Percentiles rank a stretch among this genome's conserved stretches.
phyloP scores from a whole-genome alignment of 2,113 vertebrate species.

The Ailuropoda melanoleuca region DNA sequence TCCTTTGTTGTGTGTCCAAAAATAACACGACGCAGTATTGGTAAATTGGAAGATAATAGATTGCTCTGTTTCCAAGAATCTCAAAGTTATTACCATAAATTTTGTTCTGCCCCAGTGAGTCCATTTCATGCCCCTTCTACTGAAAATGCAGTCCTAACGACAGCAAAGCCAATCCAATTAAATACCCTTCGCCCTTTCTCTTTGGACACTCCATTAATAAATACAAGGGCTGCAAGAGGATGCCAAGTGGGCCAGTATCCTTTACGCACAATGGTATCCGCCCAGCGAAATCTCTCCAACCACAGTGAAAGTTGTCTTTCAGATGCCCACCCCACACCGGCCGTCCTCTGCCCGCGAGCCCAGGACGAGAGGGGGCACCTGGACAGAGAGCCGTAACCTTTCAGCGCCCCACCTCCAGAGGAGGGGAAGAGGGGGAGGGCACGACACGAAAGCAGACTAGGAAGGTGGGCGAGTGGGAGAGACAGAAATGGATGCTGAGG shows the following conservation, averaged over 20 bases:
- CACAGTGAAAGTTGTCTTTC: conserved; percentile 21
- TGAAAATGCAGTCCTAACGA: background rate
- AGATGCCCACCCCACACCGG: background rate
- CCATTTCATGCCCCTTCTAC: conserved; percentile 22
- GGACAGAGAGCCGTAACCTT: background rate
- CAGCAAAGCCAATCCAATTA: background rate
- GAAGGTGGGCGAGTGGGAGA: conserved; percentile 69
- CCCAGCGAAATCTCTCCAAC: background rate
- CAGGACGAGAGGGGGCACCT: background rate
- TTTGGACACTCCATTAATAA: conserved; percentile 48
- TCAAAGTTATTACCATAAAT: conserved; percentile 5
- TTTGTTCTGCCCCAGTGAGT: background rate
- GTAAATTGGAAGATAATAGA: conserved; percentile 53
- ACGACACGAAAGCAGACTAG: conserved; percentile 42
- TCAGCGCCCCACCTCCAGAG: background rate
- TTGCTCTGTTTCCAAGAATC: conserved; percentile 19
- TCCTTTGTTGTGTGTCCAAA: conserved; percentile 56
- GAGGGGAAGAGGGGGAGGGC: background rate
- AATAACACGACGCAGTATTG: background rate
- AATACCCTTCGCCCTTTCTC: conserved; percentile 15
- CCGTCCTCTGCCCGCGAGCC: background rate
- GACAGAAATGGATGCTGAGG: conserved; percentile 73
- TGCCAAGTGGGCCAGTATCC: background rate
- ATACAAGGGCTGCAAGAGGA: background rate
- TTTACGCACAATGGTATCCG: conserved; percentile 15